Conservation (phyloP, 2,113 vertebrate species). For the Peromyscus leucopus region DNA sequence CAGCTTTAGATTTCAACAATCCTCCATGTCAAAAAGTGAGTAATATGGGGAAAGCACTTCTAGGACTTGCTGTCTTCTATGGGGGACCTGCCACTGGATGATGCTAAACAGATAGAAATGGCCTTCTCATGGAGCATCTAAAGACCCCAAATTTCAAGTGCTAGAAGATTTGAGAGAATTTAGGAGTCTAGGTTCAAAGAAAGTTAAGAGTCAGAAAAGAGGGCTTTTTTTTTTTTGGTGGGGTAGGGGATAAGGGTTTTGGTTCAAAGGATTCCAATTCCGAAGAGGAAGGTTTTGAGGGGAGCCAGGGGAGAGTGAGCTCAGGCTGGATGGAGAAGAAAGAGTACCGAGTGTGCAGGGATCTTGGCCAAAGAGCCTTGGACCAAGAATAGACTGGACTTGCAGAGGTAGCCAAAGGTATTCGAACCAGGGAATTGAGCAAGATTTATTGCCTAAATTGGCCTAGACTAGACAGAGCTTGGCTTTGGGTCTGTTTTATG, state of each 20-base stretch:
- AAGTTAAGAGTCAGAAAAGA: slow-evolving; percentile 62
- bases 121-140: slow-evolving; percentile 9
- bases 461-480: slow-evolving; percentile 71
- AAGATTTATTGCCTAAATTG: slow-evolving; percentile 82
- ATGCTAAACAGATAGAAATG: neutral
- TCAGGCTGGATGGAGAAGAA: slow-evolving; percentile 77
- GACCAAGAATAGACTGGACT: slow-evolving; percentile 73
- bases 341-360: slow-evolving; percentile 69
- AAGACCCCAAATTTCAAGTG: neutral
- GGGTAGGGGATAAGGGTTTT: neutral
- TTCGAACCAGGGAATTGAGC: slow-evolving; percentile 74
- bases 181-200: slow-evolving; percentile 10
- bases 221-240: slow-evolving; percentile 60
- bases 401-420: slow-evolving; percentile 79
- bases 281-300: slow-evolving; percentile 64
- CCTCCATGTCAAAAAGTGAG: slow-evolving; percentile 46
- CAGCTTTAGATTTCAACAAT: slow-evolving; percentile 54
- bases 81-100: neutral
- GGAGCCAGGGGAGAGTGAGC: slow-evolving; percentile 71
- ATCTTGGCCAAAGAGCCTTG: slow-evolving; percentile 71
- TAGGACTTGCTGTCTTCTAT: slow-evolving; percentile 1
- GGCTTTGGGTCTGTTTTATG: slow-evolving; percentile 72
- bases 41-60: neutral
- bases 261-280: slow-evolving; percentile 64
- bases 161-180: slow-evolving; percentile 41